Evolutionary conservation across 1,140 invertebrate species (phyloP).

Genomic region (Telenomus remus): DNA sequence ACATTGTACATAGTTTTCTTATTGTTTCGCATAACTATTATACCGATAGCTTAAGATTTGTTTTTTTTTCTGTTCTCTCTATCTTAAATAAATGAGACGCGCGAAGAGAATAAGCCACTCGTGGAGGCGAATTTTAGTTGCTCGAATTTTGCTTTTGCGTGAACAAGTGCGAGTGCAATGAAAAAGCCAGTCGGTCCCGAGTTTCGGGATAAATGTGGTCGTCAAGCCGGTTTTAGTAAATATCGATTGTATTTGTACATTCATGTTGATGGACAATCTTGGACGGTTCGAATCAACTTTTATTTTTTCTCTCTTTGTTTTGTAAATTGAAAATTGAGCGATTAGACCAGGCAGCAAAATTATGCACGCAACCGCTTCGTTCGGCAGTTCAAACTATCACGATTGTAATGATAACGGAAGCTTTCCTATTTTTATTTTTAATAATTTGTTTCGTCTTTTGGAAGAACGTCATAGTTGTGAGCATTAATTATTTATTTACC

Average conservation of each 20-base stretch:
- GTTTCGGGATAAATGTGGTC: constrained; percentile 7
- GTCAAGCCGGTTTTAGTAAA: constrained; percentile 31
- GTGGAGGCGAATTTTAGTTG: no score
- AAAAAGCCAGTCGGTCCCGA: constrained; percentile 10
- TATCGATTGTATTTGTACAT: constrained; percentile 32
- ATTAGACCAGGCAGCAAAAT: not conserved
- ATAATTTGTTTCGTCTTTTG: no score
- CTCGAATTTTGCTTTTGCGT: constrained; percentile 16
- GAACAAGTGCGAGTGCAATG: constrained; percentile 43
- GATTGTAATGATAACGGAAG: constrained; percentile 6
- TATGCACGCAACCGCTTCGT: constrained; percentile 17
- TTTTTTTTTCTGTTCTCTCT: not conserved
- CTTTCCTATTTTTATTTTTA: constrained; percentile 4
- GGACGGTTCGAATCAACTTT: not conserved
- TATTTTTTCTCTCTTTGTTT: not conserved
- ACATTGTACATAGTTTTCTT: constrained; percentile 37
- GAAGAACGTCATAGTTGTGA: constrained; percentile 17
- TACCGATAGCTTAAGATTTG: constrained; percentile 27
- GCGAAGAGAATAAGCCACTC: no score
- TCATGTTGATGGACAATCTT: constrained; percentile 14
- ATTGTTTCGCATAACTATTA: constrained; percentile 13
- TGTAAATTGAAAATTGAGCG: constrained; percentile 6
- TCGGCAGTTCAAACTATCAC: constrained; percentile 15
- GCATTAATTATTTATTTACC: constrained; percentile 37
- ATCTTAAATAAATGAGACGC: no score